These are phyloP conservation scores for Spheniscus mendiculus DNA, from an alignment of 2,113 vertebrate genomes.

Conservation along the genomic window DNA sequence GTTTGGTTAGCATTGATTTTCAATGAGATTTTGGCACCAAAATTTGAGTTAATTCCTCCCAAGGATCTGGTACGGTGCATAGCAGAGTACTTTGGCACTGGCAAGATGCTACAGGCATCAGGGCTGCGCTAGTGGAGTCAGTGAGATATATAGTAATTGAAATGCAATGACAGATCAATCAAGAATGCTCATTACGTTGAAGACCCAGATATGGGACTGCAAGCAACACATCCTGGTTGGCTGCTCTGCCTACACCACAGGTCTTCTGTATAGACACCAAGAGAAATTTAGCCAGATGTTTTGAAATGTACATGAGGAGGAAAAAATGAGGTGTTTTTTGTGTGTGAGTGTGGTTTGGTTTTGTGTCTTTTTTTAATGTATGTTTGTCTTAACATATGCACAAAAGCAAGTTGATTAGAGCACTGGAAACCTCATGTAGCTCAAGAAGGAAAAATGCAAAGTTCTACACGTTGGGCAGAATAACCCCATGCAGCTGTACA, in stretches of 20 bases:
- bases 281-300: background rate
- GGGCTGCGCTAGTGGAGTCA: background rate
- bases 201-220: background rate
- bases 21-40: background rate
- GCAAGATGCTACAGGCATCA: background rate
- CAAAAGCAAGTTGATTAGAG: background rate
- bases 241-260: background rate
- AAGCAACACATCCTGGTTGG: background rate
- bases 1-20: background rate
- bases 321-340: background rate
- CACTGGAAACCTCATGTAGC: background rate
- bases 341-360: background rate
- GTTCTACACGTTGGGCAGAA: background rate
- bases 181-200: background rate
- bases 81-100: background rate
- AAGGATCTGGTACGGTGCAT: background rate
- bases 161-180: background rate
- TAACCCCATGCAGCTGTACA: background rate
- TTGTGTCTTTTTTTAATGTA: background rate
- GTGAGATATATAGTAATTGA: background rate
- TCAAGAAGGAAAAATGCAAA: background rate
- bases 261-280: background rate
- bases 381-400: background rate
- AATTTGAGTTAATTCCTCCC: background rate
- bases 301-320: background rate